A percentile compares a stretch with the other conserved stretches of the same genome.
Conservation (phyloP, 2,797 vertebrate genomes). For the Bradypodion ventrale region DNA sequence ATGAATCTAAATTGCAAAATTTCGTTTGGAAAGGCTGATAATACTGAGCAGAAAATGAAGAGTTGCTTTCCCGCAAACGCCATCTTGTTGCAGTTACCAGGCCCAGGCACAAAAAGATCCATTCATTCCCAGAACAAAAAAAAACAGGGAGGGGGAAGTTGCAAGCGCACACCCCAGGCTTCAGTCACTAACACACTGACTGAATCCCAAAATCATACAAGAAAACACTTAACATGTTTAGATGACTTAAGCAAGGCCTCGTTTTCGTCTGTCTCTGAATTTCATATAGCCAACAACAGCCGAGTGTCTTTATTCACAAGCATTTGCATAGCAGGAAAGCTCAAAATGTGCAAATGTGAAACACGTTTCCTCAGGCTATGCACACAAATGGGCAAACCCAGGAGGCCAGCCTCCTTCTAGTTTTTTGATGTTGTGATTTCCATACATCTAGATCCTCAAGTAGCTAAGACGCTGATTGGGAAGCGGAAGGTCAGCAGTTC, state of each 20-base stretch:
- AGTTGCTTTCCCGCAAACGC: slow-evolving; percentile 85
- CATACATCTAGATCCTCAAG: slow-evolving; percentile 27
- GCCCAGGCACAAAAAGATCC: slow-evolving; percentile 89
- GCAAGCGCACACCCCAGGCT: slow-evolving; percentile 58
- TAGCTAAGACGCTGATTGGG: too few species aligned
- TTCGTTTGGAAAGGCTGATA: slow-evolving; percentile 57
- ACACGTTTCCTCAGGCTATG: neutral
- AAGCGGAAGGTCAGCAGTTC: too few species aligned
- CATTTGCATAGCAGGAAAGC: slow-evolving; percentile 7
- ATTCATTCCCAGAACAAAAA: slow-evolving; percentile 82
- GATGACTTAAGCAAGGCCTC: neutral
- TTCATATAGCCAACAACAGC: slow-evolving; percentile 24
- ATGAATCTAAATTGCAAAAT: slow-evolving; percentile 48
- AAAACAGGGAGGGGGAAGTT: slow-evolving; percentile 15
- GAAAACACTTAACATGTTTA: neutral
- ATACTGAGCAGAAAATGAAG: slow-evolving; percentile 67
- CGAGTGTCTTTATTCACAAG: slow-evolving; percentile 30
- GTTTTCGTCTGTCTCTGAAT: too few species aligned
- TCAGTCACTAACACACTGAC: slow-evolving; percentile 56
- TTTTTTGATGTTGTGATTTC: slow-evolving; percentile 23
- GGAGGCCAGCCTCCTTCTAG: slow-evolving; percentile 9
- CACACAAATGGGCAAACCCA: neutral
- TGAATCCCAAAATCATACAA: slow-evolving; percentile 4
- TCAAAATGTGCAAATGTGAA: slow-evolving; percentile 23
- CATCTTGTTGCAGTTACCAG: slow-evolving; percentile 97